A percentile compares a stretch with the other conserved stretches of the same genome.
Conservation (phyloP, 1,140 invertebrate genomes). For the Hypothenemus hampei region DNA sequence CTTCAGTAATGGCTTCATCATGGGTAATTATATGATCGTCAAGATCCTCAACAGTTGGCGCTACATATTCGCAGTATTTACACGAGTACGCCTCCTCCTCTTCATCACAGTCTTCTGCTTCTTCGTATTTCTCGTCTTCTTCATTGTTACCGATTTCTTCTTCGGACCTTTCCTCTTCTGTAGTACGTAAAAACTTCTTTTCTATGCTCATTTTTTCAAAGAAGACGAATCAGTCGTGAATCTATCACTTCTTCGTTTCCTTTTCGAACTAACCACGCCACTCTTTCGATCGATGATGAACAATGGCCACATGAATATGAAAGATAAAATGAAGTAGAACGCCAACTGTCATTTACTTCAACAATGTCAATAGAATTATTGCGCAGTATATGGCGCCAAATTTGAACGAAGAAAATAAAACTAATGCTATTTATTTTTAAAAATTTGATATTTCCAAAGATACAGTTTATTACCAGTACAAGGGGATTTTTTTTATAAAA, state of each 20-base stretch:
- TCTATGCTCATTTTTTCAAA: background rate
- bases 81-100: constrained; percentile 14
- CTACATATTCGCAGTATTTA: constrained; percentile 24
- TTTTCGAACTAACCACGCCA: background rate
- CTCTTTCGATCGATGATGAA: background rate
- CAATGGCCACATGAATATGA: background rate
- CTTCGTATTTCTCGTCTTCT: background rate
- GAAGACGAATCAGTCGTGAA: background rate
- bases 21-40: constrained; percentile 27
- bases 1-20: constrained; percentile 14
- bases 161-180: background rate
- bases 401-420: too few relatives aligned
- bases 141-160: background rate
- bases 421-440: too few relatives aligned
- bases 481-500: too few relatives aligned
- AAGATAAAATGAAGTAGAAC: too few relatives aligned
- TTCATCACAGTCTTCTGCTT: constrained; percentile 1
- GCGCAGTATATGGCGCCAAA: too few relatives aligned
- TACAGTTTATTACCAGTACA: too few relatives aligned
- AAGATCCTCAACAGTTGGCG: constrained; percentile 20
- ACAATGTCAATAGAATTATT: too few relatives aligned
- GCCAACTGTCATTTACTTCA: too few relatives aligned
- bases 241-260: background rate
- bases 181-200: background rate
- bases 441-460: too few relatives aligned